Base-by-base conservation (phyloP, 2,113 vertebrate species). In the Vulpes lagopus region DNA sequence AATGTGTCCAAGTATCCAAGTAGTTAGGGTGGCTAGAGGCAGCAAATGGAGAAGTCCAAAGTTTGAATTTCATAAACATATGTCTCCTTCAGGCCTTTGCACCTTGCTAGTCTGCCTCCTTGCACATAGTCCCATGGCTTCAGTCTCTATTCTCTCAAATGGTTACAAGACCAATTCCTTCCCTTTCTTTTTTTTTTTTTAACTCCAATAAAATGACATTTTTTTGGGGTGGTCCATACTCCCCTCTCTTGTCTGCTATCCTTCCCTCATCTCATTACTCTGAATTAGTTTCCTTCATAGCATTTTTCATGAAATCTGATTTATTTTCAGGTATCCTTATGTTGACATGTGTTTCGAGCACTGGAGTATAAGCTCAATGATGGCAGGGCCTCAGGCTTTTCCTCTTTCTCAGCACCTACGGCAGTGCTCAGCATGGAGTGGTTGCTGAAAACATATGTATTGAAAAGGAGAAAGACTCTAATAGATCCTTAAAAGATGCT, bases 361-460 rank as follows among this genome's bases (percentile, higher is more conserved):
- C 8, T 38, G 59, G 11, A 51, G 64, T 25, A 20, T 32, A 35
- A 60, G 2, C 49, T 74, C 20, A 0, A 0, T 2, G 22, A 55
- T 1, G 5, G 0, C 15, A 3, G 5, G 1, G 11, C 9, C 14
- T 49, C 43, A 14, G 19, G 2, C 15, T 30, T 55, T 67, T 51
- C 43, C 19, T 43, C 12, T 86, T 89, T n/a, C 4, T 11, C 6
- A 32, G 14, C 3, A 59, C 2, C 2, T 43, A 3, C 0, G 6
- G 3, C 3, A 43, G 10, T 10, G 11, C 22, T 49, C n/a, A 27
- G 3, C 10, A n/a, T 19, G 38, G 0, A 73, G 19, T 8, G 19
- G 4, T 2, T 15, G 10, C 4, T 86, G 4, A 53, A 65, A 71
- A 49, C 20, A 11, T 23, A 9, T 0, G 0, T 20, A 38, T 1